Evolutionary conservation across 1,140 invertebrate species (phyloP), one percentile per base, ranked within the genome.

Genomic region (Drosophila nebulosa): DNA sequence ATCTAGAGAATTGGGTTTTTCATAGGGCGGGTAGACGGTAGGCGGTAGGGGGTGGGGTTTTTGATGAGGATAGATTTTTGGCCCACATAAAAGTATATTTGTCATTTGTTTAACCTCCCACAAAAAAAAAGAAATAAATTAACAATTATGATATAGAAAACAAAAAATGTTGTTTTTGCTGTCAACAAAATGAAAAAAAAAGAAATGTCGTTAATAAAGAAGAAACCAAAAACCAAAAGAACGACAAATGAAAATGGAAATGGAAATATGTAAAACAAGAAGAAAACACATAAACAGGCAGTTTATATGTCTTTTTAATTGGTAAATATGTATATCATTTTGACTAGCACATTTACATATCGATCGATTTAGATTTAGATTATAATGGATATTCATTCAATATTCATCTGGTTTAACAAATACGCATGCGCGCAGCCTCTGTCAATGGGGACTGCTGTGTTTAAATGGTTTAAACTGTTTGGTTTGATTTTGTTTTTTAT

Each of bases 391-490:
- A 73, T 83, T 81, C 74, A 79, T 88, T 78, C 69, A 85, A 46
- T 77, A 69, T 78, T 74, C 64, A 79, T 69, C 56, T 61, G 79
- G 63, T 39, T 69, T 75, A 88, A 88, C 84, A 88, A 83, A 76
- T 79, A 89, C 71, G 85, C 85, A 89, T 89, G 85, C 85, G 77
- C 86, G 85, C 85, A 89, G 86, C 66, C 85, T 21, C 27, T 72
- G 85, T 85, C 86, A 80, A 66, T 50, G 56, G 64, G 67, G 80
- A 75, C 86, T 89, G 85, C 85, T 89, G 65, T 81, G 77, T 64
- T 70, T 81, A 78, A n/a, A 55, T 46, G 39, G 39, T 4, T 46
- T 46, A 14, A 46, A 21, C 39, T 46, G 39, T 46, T 46, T 46
- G 39, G 39, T 46, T 46, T 46, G 39, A 46, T 74, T 74, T 50